Evolutionary conservation across 1,140 invertebrate genomes (phyloP).

Genomic region (Polyergus mexicanus): DNA sequence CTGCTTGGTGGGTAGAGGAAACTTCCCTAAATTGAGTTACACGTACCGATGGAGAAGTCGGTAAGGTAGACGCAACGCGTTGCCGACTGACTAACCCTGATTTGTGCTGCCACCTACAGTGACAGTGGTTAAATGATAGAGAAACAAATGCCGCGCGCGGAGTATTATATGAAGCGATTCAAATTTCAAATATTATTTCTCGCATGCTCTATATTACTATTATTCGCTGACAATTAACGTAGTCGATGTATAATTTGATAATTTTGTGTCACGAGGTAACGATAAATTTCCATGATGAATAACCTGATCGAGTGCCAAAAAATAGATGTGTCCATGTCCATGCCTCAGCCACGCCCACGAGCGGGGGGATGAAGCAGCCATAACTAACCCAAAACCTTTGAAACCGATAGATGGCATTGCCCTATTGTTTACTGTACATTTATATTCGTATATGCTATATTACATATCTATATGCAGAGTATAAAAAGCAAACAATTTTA

Average conservation of each 20-base stretch:
- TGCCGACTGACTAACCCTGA: slow-evolving; percentile 72
- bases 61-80: slow-evolving; percentile 81
- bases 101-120: slow-evolving; percentile 81
- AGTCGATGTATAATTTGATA: background rate
- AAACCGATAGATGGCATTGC: slow-evolving; percentile 84
- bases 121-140: slow-evolving; percentile 60
- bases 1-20: slow-evolving; percentile 81
- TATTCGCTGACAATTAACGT: background rate
- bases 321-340: slow-evolving; percentile 70
- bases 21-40: slow-evolving; percentile 74
- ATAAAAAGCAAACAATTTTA: no score
- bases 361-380: slow-evolving; percentile 81
- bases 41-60: slow-evolving; percentile 79
- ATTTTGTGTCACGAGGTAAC: background rate
- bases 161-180: slow-evolving; percentile 68
- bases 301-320: slow-evolving; percentile 43
- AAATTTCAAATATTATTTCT: slow-evolving; percentile 13
- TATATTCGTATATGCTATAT: background rate
- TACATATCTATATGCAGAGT: background rate
- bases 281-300: background rate
- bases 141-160: slow-evolving; percentile 69
- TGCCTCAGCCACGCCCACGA: slow-evolving; percentile 79
- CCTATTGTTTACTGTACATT: slow-evolving; percentile 52
- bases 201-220: background rate
- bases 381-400: slow-evolving; percentile 83